Base-by-base conservation (phyloP, 1,140 invertebrate genomes). In the Archivesica marissinica region DNA sequence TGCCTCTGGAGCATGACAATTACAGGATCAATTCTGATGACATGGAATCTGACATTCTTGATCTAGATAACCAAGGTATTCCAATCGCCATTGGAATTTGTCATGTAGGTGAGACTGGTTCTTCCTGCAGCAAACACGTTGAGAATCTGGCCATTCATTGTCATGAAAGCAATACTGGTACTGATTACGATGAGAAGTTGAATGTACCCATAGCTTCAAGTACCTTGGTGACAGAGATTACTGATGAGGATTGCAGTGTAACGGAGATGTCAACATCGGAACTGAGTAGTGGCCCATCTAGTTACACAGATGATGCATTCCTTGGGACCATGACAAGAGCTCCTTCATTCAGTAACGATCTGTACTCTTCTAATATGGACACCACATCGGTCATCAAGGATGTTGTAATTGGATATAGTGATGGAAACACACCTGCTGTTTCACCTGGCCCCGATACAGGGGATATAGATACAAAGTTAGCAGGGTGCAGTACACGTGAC, bases 11-110 rank as follows among this genome's bases (percentile, higher is more conserved):
- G 20, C 50, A 72, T 44, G 68, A 72, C 50, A 72, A 81, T 50
- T 81, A 72, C 35, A 56, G 47, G 23, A 81, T 81, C 35, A 68
- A 81, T 25, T 23, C 61, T 25, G 79, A 81, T 39, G 59, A 41
- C 0, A 72, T 81, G 79, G 68, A 81, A 23, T 9, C 1, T 35
- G 59, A 64, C 59, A 35, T 33, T 9, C 20, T 61, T 33, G 75
- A 78, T 25, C 33, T 78, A 44, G 66, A 72, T 25, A 30, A 72
- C 44, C 39, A 72, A 25, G 59, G 30, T 3, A 7, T 35, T 64
- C 59, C 59, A 64, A 64, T 20, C 13, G 23, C 11, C 15, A 3
- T 33, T 35, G 13, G n/a, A 15, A 64, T 2, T 33, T n/a, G n/a
- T n/a, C n/a, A n/a, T n/a, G n/a, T n/a, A n/a, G n/a, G n/a, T n/a